Conservation (phyloP, 2,888 invertebrate genomes). For the Frankliniella intonsa region DNA sequence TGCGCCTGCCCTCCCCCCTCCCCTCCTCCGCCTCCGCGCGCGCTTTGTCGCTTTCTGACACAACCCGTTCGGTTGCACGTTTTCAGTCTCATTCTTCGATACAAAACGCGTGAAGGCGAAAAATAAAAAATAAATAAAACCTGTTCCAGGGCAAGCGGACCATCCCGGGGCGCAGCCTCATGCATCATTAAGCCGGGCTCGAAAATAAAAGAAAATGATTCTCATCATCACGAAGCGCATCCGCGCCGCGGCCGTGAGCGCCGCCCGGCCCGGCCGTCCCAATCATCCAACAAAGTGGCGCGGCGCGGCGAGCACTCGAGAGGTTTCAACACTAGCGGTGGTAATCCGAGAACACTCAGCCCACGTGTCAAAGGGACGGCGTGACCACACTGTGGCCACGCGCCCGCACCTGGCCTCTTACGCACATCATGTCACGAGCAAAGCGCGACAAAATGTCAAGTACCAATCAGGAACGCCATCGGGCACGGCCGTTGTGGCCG, state of each 20-base stretch:
- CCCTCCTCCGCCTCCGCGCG: neutral
- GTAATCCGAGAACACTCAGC: no score
- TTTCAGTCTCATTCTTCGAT: constrained; percentile 25
- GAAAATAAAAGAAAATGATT: neutral
- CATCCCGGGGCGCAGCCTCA: neutral
- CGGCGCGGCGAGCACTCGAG: no score
- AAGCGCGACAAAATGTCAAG: no score
- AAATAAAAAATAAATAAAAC: neutral
- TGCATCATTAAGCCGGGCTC: neutral
- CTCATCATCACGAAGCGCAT: neutral
- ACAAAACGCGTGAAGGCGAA: neutral
- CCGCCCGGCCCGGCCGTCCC: neutral
- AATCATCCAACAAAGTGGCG: neutral
- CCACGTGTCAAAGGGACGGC: no score
- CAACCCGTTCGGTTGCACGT: constrained; percentile 27
- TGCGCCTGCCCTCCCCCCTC: neutral
- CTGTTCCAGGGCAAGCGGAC: constrained; percentile 35
- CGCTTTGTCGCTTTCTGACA: constrained; percentile 39
- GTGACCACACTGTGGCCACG: no score
- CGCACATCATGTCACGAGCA: no score
- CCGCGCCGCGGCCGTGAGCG: neutral
- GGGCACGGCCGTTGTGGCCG: no score
- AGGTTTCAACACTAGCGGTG: no score
- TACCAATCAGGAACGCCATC: no score
- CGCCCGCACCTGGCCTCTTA: no score